These are phyloP conservation scores for Pedionomus torquatus DNA, from an alignment of 2,113 vertebrate species.

Conservation along the genomic window DNA sequence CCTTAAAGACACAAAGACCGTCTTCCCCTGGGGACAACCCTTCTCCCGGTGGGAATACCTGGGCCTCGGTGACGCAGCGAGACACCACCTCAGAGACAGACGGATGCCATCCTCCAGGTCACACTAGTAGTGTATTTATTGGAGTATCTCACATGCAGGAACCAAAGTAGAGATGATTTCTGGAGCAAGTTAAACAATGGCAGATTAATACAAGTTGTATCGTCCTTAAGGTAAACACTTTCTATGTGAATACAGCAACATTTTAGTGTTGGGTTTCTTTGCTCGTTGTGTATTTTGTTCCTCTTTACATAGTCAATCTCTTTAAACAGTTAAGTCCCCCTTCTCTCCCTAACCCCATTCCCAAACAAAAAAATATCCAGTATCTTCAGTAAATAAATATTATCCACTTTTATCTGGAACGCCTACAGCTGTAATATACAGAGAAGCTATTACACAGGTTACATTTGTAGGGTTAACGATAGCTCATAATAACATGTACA, in stretches of 20 bases:
- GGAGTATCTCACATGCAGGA: slow-evolving; percentile 89
- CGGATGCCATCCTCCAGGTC: slow-evolving; percentile 13
- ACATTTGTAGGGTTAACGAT: background rate
- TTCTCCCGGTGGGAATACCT: background rate
- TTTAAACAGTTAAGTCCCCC: slow-evolving; percentile 38
- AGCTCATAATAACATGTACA: background rate
- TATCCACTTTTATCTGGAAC: slow-evolving; percentile 59
- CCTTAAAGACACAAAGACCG: background rate
- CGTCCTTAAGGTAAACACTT: background rate
- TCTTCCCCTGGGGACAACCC: background rate
- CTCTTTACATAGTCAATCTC: slow-evolving; percentile 45
- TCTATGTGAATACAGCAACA: slow-evolving; percentile 31
- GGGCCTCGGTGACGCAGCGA: background rate
- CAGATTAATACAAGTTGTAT: slow-evolving; percentile 25
- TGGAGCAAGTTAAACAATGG: slow-evolving; percentile 73
- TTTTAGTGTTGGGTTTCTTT: slow-evolving; percentile 52
- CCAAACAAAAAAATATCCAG: slow-evolving; percentile 64
- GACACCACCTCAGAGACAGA: background rate
- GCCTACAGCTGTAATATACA: slow-evolving; percentile 58
- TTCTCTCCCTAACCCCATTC: slow-evolving; percentile 48
- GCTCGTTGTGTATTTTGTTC: slow-evolving; percentile 15
- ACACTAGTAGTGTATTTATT: slow-evolving; percentile 84
- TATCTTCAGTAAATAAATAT: slow-evolving; percentile 73
- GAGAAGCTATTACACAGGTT: slow-evolving; percentile 27
- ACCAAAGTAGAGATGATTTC: slow-evolving; percentile 81